Evolutionary conservation across 1,140 invertebrate species (phyloP), one percentile per base, ranked within the genome.

Genomic region (Procambarus virginalis): DNA sequence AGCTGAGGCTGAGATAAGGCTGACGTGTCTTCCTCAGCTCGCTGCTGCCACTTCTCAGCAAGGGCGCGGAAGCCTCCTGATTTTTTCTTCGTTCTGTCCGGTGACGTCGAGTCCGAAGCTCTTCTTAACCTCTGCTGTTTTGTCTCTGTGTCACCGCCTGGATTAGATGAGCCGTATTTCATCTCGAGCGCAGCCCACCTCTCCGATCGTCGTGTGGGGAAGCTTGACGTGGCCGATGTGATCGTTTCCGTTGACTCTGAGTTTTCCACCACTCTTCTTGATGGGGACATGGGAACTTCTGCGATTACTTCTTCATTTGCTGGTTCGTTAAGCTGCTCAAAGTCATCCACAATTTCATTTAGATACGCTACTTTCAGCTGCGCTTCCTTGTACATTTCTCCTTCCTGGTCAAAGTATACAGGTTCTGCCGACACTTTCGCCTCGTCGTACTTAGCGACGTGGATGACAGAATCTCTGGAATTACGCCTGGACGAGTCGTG

Each of bases 21-120:
- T 20, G 81, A 45, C 17, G 83, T 91, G 22, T 91, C 92, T 79
- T 93, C 93, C 49, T 92, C 92, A 17, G 93, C 92, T 22, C 93
- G 92, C 88, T 94, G 93, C 79, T 94, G 93, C 94, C 94, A 94
- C 78, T 93, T 93, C 75, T 94, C 93, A 2, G 94, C 92, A n/a
- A 94, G 83, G 34, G 93, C 93, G 88, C 93, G 93, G 91, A 94
- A 94, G 76, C 93, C 94, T 79, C 93, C 93, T 20, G 93, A 92
- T 20, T 89, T 89, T 75, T 89, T 89, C 75, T 84, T 89, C n/a
- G 58, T 84, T 68, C 79, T 55, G 9, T 87, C 90, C 55, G 84
- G 80, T 22, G 90, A 78, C 6, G 79, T 55, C 17, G 80, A 75
- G 34, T 91, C 90, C 20, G 90, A 87, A 34, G 85, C 20, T 60